These are phyloP conservation scores for Parochlus steinenii DNA, from an alignment of 2,888 invertebrate genomes.

Conservation along the genomic window DNA sequence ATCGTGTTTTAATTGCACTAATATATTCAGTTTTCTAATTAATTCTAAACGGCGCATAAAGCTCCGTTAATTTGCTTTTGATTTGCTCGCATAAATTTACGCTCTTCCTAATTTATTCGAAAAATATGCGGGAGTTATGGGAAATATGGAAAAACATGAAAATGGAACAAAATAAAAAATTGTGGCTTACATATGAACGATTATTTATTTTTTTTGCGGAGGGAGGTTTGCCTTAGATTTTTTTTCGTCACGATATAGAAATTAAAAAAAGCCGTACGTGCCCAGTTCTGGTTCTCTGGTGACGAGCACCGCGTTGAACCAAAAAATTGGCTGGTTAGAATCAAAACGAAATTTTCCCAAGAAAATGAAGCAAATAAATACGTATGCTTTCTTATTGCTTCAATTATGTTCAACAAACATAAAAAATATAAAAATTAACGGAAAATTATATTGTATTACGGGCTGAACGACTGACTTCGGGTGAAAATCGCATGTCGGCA, in stretches of 20 bases:
- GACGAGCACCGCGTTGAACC: conserved; percentile 12
- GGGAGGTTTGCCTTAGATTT: not conserved
- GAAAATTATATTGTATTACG: too few species aligned
- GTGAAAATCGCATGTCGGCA: conserved; percentile 14
- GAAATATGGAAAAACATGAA: not conserved
- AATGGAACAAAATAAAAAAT: not conserved
- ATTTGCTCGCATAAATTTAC: conserved; percentile 11
- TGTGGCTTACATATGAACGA: conserved; percentile 1
- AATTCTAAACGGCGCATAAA: too few species aligned
- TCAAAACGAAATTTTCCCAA: conserved; percentile 8
- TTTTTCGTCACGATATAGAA: conserved; percentile 11
- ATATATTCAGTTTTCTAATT: conserved; percentile 13
- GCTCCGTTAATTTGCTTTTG: conserved; percentile 11
- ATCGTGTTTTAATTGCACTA: conserved; percentile 7
- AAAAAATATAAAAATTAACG: conserved; percentile 12
- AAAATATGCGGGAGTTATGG: too few species aligned
- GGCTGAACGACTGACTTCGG: too few species aligned
- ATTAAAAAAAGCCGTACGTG: conserved; percentile 12
- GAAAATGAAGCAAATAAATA: not conserved
- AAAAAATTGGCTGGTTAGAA: not conserved
- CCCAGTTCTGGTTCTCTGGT: conserved; percentile 10
- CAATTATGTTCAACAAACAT: not conserved
- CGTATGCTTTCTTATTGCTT: not conserved
- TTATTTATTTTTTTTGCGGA: not conserved
- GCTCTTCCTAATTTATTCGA: not conserved